Evolutionary conservation across 2,113 vertebrate genomes (phyloP).

Genomic region (Erythrolamprus reginae): DNA sequence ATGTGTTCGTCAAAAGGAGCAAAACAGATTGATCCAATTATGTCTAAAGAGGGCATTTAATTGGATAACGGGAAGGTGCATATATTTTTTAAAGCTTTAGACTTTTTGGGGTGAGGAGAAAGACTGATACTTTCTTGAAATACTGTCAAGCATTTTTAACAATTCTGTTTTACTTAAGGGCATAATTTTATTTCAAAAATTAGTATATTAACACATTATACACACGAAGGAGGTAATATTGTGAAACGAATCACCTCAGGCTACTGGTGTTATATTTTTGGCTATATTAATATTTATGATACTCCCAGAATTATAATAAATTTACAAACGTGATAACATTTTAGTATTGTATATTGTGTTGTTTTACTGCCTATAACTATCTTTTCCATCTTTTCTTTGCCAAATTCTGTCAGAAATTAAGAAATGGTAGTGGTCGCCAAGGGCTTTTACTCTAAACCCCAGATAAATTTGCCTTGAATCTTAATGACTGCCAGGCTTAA

Average conservation of each 20-base stretch:
- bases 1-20: constrained; percentile 5
- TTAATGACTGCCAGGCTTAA: neutral
- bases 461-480: neutral
- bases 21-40: constrained; percentile 10
- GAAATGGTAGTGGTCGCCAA: neutral
- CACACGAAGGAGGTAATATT: neutral
- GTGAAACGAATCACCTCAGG: too few relatives aligned
- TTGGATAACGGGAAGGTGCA: neutral
- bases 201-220: neutral
- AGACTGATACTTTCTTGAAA: neutral
- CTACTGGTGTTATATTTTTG: neutral
- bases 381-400: neutral
- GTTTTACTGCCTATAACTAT: neutral
- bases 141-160: neutral
- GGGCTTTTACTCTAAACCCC: neutral
- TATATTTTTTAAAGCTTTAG: neutral
- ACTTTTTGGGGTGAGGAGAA: neutral
- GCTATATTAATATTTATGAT: neutral
- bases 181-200: neutral
- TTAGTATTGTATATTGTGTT: neutral
- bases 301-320: neutral
- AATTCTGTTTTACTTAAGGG: neutral
- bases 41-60: neutral
- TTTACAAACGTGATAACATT: neutral
- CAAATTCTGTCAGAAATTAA: neutral